Evolutionary conservation across 1,140 invertebrate species (phyloP), one percentile per base, ranked within the genome.

Genomic region (Helicoverpa armigera): DNA sequence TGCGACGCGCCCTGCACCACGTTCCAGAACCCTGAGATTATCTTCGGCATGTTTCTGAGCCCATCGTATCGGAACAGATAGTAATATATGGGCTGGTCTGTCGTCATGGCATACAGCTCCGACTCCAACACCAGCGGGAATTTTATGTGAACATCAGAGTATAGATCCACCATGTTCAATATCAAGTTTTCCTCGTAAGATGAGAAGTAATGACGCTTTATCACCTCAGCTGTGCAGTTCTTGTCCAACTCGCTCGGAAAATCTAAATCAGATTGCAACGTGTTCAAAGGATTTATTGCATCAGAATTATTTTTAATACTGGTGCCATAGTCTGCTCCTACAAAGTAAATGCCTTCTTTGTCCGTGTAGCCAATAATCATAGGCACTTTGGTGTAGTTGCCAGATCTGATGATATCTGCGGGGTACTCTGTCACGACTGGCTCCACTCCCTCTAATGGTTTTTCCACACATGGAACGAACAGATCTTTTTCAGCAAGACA

Each of bases 281-380:
- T 70, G 3, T 89, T 85, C 3, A 80, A 69, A 0, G 87, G 73
- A 56, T 94, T 83, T 12, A 84, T 67, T 86, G 78, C 69, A 83
- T 13, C 13, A 70, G 79, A 35, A 18, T 79, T 78, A 11, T 84
- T 79, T 16, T 87, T 90, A 18, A 94, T 63, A 56, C 83, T 89
- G 4, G 65, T 91, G 0, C 92, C 94, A 61, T 88, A 93, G 70
- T 93, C 90, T 80, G 87, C 87, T 4, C 86, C 79, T 43, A 89
- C 88, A 63, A 95, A 92, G 82, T 92, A 94, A 63, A 94, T 90
- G 2, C 95, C 95, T 87, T 95, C 95, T 18, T 89, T 90, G 76
- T 94, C 88, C 14, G 92, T 95, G 56, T 89, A 91, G 0, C 95
- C 94, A 12, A 94, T 89, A 61, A 95, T 94, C 86, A 92, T 92